Percentiles rank a stretch among this genome's conserved stretches.
Conservation (phyloP, 2,797 vertebrate species). For the Oreochromis mossambicus region DNA sequence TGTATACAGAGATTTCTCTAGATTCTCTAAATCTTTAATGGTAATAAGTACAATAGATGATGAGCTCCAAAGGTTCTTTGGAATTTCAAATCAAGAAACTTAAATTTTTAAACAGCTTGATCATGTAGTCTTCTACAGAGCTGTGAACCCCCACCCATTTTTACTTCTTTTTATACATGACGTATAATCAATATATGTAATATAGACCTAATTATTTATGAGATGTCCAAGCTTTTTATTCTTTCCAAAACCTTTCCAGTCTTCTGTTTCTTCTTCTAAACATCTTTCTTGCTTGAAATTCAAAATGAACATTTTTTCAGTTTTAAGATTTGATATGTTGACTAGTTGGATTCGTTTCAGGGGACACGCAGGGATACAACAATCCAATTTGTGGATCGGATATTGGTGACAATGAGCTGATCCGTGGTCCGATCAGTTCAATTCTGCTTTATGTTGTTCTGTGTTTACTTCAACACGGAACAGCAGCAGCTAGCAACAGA, state of each 20-base stretch:
- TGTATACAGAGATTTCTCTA: not conserved
- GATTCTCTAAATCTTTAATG: not conserved
- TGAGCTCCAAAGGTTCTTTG: not conserved
- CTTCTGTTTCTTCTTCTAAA: not conserved
- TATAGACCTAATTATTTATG: not conserved
- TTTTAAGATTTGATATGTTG: not conserved
- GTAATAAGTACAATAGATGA: not conserved
- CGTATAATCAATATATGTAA: not conserved
- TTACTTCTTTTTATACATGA: not conserved
- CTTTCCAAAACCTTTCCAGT: not conserved
- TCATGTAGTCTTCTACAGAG: not conserved
- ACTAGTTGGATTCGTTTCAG: not conserved
- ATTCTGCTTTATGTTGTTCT: not conserved
- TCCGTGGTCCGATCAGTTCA: fast-evolving
- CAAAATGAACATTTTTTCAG: not conserved
- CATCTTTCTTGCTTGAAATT: not conserved
- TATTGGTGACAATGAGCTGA: not conserved
- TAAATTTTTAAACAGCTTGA: not conserved
- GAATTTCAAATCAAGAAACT: not conserved
- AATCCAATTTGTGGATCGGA: not conserved
- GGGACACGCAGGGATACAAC: not conserved
- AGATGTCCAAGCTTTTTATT: not conserved
- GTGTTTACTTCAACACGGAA: not conserved
- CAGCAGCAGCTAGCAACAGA: not conserved
- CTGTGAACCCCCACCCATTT: not conserved